phyloP scores from a whole-genome alignment of 2,797 vertebrate genomes.

The Bryconaethiops microstoma region DNA sequence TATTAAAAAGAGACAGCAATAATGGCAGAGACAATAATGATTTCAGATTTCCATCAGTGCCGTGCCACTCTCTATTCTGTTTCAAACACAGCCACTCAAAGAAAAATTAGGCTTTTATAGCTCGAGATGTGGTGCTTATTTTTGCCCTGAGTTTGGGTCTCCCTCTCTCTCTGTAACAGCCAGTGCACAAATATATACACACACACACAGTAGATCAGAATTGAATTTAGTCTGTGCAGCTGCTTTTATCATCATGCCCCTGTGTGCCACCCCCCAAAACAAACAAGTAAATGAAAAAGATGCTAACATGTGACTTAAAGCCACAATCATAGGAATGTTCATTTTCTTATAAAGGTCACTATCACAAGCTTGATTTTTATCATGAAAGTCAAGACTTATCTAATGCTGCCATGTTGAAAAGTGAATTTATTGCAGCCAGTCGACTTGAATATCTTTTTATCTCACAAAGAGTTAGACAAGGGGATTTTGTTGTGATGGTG shows the following conservation, averaged over 20 bases:
- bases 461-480: constrained; percentile 34
- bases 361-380: constrained; percentile 8
- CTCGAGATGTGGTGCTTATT: neutral
- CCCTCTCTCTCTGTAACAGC: neutral
- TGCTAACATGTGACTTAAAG: neutral
- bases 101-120: constrained; percentile 40
- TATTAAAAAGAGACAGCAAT: constrained; percentile 44
- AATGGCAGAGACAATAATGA: constrained; percentile 52
- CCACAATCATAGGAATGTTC: neutral
- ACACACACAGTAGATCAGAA: neutral
- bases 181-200: neutral
- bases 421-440: constrained; percentile 1
- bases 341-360: constrained; percentile 21
- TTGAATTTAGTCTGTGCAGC: neutral
- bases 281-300: neutral
- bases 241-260: constrained; percentile 7
- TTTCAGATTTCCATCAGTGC: constrained; percentile 48
- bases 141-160: neutral
- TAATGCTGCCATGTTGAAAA: neutral
- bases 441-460: neutral
- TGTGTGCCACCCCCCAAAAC: constrained; percentile 3
- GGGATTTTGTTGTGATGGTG: constrained; percentile 53
- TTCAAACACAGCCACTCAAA: constrained; percentile 58
- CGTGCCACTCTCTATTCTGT: constrained; percentile 23
- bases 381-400: constrained; percentile 3